These are phyloP conservation scores for Sardinella longiceps DNA, from an alignment of 2,797 vertebrate species.

Conservation along the genomic window DNA sequence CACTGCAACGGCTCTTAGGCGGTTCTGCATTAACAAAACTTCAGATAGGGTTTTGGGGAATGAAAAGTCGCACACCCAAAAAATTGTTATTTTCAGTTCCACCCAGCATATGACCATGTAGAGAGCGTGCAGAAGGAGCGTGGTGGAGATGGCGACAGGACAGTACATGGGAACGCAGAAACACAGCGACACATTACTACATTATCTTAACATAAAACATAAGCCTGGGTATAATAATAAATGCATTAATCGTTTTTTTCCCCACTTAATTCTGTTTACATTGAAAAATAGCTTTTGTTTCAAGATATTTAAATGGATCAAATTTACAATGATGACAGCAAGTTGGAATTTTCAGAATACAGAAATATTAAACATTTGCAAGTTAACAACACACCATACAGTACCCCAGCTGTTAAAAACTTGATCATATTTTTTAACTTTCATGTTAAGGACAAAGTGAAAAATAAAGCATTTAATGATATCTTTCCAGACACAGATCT, in stretches of 20 bases:
- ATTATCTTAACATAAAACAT: conserved; percentile 11
- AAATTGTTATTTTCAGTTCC: neutral
- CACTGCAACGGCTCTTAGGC: neutral
- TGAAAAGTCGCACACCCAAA: conserved; percentile 17
- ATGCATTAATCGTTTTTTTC: neutral
- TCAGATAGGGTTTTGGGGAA: neutral
- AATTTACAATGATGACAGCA: conserved; percentile 10
- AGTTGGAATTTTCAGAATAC: neutral
- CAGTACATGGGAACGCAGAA: neutral
- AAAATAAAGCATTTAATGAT: neutral
- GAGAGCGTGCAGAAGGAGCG: neutral
- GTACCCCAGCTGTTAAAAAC: conserved; percentile 15
- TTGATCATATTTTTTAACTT: neutral
- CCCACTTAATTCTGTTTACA: neutral
- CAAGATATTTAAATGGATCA: conserved; percentile 9
- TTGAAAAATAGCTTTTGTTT: conserved; percentile 17
- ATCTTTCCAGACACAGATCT: conserved; percentile 13
- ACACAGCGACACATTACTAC: conserved; percentile 2
- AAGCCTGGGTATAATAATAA: neutral
- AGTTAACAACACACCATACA: neutral
- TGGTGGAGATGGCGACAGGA: neutral
- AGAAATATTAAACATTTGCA: neutral
- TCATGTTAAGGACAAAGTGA: neutral
- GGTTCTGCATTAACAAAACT: neutral
- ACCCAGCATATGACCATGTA: neutral